Percentiles rank a stretch among this genome's conserved stretches.
Conservation (phyloP, 1,140 invertebrate genomes). For the Solenopsis invicta region DNA sequence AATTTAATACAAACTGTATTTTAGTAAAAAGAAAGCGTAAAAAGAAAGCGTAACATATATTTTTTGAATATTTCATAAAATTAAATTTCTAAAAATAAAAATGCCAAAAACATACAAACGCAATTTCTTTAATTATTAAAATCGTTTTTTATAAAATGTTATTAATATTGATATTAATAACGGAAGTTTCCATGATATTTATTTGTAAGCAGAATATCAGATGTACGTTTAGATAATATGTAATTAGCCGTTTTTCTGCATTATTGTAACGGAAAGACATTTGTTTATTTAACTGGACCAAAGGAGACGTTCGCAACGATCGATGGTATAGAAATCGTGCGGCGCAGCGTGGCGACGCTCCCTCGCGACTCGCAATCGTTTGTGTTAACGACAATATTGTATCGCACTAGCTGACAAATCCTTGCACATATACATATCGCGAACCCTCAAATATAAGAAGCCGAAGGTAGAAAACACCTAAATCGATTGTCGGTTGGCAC, state of each 20-base stretch:
- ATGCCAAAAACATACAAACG: background rate
- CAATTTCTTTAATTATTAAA: background rate
- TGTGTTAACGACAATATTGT: constrained; percentile 56
- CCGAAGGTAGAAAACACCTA: constrained; percentile 51
- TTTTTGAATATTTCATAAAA: background rate
- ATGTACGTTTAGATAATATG: background rate
- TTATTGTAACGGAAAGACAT: background rate
- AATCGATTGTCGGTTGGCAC: constrained; percentile 48
- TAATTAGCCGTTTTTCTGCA: background rate
- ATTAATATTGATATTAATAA: background rate
- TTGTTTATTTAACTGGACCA: constrained; percentile 34
- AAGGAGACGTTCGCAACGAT: constrained; percentile 14
- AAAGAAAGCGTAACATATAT: too few species aligned
- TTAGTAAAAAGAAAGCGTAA: background rate
- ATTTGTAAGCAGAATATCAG: background rate
- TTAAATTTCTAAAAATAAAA: background rate
- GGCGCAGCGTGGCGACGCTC: background rate
- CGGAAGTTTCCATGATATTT: background rate
- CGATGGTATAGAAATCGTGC: constrained; percentile 24
- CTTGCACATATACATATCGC: constrained; percentile 23
- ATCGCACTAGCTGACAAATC: constrained; percentile 19
- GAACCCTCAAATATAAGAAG: constrained; percentile 56
- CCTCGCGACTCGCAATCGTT: constrained; percentile 2
- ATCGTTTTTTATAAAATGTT: too few species aligned
- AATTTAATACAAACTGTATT: background rate